Evolutionary conservation across 2,797 vertebrate species (phyloP), one percentile per base, ranked within the genome.

Genomic region (Phataginus tetradactyla): DNA sequence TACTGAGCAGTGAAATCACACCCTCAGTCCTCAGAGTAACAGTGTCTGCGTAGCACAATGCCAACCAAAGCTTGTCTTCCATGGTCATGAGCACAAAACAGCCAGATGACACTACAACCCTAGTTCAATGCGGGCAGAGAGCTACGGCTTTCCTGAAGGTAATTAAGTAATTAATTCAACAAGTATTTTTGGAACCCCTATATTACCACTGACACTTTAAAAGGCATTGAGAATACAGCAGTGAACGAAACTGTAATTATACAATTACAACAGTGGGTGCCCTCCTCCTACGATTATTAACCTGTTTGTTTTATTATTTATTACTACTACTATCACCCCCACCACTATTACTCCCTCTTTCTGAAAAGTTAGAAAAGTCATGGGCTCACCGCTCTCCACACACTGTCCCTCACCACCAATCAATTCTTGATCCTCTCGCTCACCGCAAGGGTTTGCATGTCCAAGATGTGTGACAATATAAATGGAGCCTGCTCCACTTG

Each of bases 401-500:
- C 9, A 21, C 6, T 0, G 1, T 5, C 61, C 21, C 14, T 7
- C 39, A 72, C 74, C 39, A 20, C 66, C 5, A 45, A 0, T 34
- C 39, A 11, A 55, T 66, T 49, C 55, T 8, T 0, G 0, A 55
- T 69, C 39, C 29, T 0, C 8, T 29, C 10, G 0, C 34, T 63
- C 66, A n/a, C 45, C 4, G 72, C 20, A 66, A 49, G 45, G 49
- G 23, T 34, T 42, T 0, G 0, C 0, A 2, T 9, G 32, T 27
- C 63, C 42, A 7, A 83, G 87, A 95, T 39, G 45, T 55, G 93
- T 37, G 80, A 80, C 81, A 64, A 61, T 13, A 77, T 23, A 77
- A 85, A 92, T 0, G 0, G 66, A 96, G 66, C 39, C 34, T 45
- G 8, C 18, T 29, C 37, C 85, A 57, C 83, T 66, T 72, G 61